These are phyloP conservation scores for Pangasianodon gigas DNA, from an alignment of 2,113 vertebrate genomes.

Conservation along the genomic window DNA sequence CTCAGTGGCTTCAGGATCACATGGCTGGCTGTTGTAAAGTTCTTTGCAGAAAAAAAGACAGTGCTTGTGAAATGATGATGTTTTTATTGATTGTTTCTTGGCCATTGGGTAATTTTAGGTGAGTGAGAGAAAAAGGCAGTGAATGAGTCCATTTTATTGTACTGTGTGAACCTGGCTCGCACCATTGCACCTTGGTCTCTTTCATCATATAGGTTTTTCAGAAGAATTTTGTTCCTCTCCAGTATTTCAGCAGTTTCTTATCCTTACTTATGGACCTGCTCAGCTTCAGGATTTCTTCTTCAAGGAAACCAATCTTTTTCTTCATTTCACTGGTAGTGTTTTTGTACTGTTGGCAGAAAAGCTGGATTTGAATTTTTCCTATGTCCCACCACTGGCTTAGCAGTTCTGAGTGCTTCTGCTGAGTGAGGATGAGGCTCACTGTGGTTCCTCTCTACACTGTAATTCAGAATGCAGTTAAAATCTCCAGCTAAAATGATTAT, in stretches of 20 bases:
- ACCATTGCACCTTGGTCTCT: not conserved
- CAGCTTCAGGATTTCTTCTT: not conserved
- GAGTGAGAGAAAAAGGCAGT: not conserved
- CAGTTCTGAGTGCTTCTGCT: not conserved
- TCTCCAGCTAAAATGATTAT: constrained; percentile 6
- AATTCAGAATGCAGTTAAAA: not conserved
- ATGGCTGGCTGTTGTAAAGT: not conserved
- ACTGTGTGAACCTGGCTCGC: not conserved
- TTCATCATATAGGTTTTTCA: not conserved
- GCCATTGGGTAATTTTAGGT: not conserved
- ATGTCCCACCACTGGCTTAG: not conserved
- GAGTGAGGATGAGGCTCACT: not conserved
- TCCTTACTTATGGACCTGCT: not conserved
- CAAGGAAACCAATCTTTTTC: not conserved
- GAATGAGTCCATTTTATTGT: constrained; percentile 6
- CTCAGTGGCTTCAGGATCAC: not conserved
- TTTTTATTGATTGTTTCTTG: not conserved
- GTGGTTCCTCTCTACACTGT: not conserved
- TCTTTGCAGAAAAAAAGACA: not conserved
- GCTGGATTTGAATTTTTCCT: not conserved
- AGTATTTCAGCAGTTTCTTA: not conserved
- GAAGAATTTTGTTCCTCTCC: not conserved
- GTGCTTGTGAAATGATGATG: not conserved
- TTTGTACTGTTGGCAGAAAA: not conserved
- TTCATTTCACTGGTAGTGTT: not conserved